phyloP scores from a whole-genome alignment of 1,140 invertebrate species.

The Gryon sp. region DNA sequence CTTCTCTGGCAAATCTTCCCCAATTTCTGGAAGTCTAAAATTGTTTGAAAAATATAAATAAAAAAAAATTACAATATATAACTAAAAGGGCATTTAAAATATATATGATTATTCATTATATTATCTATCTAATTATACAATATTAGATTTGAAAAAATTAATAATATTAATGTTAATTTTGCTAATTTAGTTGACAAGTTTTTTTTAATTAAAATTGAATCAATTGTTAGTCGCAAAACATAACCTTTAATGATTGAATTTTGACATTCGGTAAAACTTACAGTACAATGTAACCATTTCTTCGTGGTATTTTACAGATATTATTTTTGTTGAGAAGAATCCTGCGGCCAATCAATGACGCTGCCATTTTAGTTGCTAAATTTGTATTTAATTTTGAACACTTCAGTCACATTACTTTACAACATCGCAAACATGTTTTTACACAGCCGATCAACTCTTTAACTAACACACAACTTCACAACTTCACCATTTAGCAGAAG shows the following conservation, averaged over 20 bases:
- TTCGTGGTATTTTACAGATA: conserved; percentile 71
- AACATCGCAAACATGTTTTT: conserved; percentile 22
- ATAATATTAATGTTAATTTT: too few species aligned
- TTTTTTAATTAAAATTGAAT: too few species aligned
- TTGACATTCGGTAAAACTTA: conserved; percentile 69
- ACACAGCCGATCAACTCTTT: too few species aligned
- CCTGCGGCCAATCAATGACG: conserved; percentile 71
- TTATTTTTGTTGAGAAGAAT: conserved; percentile 68
- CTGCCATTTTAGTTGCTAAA: conserved; percentile 67
- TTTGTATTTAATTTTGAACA: conserved; percentile 15
- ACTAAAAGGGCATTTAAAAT: too few species aligned
- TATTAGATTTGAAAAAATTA: too few species aligned
- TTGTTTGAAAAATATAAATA: conserved; percentile 9
- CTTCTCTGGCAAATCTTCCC: conserved; percentile 87
- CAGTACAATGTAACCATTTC: conserved; percentile 80
- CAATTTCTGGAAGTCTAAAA: conserved; percentile 93
- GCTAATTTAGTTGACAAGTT: background rate
- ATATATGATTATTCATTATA: too few species aligned
- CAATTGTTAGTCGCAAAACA: conserved; percentile 13
- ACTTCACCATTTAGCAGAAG: too few species aligned
- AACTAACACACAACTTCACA: too few species aligned
- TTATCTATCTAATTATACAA: too few species aligned
- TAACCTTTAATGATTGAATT: conserved; percentile 26
- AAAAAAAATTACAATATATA: too few species aligned
- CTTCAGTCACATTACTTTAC: conserved; percentile 5